Evolutionary conservation across 2,113 vertebrate species (phyloP).

Genomic region (Capreolus pygargus): DNA sequence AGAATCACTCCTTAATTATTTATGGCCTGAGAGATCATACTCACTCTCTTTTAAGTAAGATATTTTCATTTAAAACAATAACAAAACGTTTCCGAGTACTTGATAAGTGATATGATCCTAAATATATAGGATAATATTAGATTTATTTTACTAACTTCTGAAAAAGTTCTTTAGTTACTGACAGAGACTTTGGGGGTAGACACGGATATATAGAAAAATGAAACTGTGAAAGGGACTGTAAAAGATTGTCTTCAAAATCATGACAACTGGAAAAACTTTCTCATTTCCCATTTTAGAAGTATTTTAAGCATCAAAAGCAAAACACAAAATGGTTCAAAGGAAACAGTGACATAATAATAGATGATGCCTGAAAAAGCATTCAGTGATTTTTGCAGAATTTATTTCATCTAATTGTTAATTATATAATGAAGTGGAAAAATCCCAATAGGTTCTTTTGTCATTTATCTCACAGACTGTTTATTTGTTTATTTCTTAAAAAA

Average conservation of each 20-base stretch:
- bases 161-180: not conserved
- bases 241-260: constrained; percentile 53
- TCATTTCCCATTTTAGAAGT: constrained; percentile 45
- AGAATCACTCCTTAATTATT: not conserved
- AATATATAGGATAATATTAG: not conserved
- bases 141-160: not conserved
- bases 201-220: not conserved
- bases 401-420: constrained; percentile 55
- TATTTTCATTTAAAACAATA: not conserved
- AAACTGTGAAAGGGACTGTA: constrained; percentile 42
- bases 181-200: not conserved
- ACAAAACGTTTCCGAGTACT: not conserved
- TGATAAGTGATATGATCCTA: not conserved
- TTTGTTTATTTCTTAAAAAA: not conserved
- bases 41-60: not conserved
- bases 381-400: constrained; percentile 27
- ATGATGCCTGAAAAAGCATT: not conserved
- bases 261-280: constrained; percentile 49
- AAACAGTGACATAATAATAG: constrained; percentile 37
- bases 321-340: not conserved
- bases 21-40: not conserved
- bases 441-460: not conserved
- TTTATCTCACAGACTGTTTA: not conserved
- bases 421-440: constrained; percentile 32
- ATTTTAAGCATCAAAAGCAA: constrained; percentile 54